A percentile compares a stretch with the other conserved stretches of the same genome.
phyloP scores from a whole-genome alignment of 1,140 invertebrate species.

The Diploscapter pachys region DNA sequence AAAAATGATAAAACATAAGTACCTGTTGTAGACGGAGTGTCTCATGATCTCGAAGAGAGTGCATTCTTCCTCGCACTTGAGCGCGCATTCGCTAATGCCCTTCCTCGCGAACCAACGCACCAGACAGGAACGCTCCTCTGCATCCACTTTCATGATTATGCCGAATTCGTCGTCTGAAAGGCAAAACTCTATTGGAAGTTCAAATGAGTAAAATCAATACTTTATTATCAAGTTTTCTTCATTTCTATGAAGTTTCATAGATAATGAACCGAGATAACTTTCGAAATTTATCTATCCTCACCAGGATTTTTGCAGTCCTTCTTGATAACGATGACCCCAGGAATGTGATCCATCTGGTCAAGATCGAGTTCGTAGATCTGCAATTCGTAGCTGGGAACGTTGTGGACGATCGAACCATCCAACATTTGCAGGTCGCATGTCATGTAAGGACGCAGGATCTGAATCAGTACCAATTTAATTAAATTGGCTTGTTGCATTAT shows the following conservation, averaged over 20 bases:
- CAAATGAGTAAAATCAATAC: no score
- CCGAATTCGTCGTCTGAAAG: conserved; percentile 88
- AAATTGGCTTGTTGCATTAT: no score
- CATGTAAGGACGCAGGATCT: no score
- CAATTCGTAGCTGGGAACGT: conserved; percentile 10
- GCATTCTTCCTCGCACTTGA: conserved; percentile 4
- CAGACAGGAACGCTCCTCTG: conserved; percentile 76
- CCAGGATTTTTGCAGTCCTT: neutral
- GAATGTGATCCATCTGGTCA: conserved; percentile 18
- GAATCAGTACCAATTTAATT: no score
- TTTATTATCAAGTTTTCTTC: no score
- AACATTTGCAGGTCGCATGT: neutral
- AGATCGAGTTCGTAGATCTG: conserved; percentile 8
- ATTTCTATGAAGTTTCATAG: no score
- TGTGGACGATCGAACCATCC: neutral
- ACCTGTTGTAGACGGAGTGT: conserved; percentile 12
- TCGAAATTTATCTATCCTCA: conserved; percentile 69
- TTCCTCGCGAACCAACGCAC: conserved; percentile 97
- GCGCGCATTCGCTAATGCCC: conserved; percentile 68
- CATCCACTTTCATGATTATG: conserved; percentile 92
- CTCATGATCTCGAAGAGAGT: conserved; percentile 21
- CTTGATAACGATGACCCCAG: conserved; percentile 8
- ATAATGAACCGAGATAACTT: no score
- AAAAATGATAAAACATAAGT: neutral
- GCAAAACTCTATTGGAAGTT: neutral